Base-by-base conservation (phyloP, 1,140 invertebrate species). In the Asobara japonica region DNA sequence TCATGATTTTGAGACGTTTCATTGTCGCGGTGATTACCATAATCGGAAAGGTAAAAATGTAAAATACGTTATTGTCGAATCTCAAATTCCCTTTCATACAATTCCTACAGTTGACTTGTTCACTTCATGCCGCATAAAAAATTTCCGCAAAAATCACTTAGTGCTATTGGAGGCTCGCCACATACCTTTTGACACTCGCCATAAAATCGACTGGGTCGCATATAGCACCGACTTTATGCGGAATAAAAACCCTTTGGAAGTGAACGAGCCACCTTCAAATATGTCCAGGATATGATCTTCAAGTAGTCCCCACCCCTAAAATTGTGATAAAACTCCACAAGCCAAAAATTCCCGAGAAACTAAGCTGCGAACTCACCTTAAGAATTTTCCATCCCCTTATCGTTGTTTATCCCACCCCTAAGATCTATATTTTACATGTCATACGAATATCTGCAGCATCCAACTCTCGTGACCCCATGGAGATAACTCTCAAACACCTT, bases 141-240 rank as follows among this genome's bases (percentile, higher is more conserved):
- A 80, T 82, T 80, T 72, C 77, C 72, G 77, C 74, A 67, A 74
- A 84, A 84, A 82, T 83, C 80, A 84, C 82, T 84, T 80, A 82
- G 67, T 74, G 80, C 81, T 84, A 84, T 84, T 83, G 80, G 74
- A 78, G 75, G 56, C 77, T 64, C 75, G 71, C 48, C 61, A 72
- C 56, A 69, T 67, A 20, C 64, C 68, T 36, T 71, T 73, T 64
- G 74, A 76, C 80, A 81, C 81, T 79, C 76, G 76, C 79, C 79
- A 80, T 80, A 81, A 82, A 82, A 80, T 83, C 73, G 78, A 82
- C 79, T 78, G 13, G 79, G 76, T 78, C 77, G 74, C 77, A 65
- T 78, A 79, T 78, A 80, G 72, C 64, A 66, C 16, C 22, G 76
- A 78, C 76, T 81, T 81, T 81, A 82, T 80, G 76, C 78, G 73